Evolutionary conservation across 2,113 vertebrate genomes (phyloP).

Genomic region (Platycercus adscitus): DNA sequence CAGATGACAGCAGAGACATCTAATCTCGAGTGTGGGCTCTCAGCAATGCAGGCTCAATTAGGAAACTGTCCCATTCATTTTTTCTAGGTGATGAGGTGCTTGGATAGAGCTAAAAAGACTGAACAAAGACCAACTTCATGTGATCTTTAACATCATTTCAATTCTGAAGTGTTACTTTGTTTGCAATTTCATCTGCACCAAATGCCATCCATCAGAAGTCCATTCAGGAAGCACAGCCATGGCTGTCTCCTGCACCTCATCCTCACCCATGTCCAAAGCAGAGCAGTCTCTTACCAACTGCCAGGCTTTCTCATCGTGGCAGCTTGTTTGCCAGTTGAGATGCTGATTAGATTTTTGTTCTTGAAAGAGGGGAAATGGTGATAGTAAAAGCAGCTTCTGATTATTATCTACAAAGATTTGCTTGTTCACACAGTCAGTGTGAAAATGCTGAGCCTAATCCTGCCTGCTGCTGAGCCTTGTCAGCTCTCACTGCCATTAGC

Average conservation of each 20-base stretch:
- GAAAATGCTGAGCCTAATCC: not conserved
- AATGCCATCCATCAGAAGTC: not conserved
- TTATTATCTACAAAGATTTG: not conserved
- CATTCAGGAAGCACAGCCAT: fast-evolving
- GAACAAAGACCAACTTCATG: not conserved
- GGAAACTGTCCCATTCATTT: not conserved
- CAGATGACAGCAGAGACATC: not conserved
- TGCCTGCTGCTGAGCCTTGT: not conserved
- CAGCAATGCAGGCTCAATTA: not conserved
- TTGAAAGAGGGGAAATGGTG: not conserved
- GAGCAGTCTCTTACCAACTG: fast-evolving
- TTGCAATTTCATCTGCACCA: not conserved
- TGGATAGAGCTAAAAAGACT: not conserved
- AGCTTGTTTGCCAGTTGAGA: not conserved
- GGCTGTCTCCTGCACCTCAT: not conserved
- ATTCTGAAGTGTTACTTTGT: not conserved
- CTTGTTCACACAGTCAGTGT: not conserved
- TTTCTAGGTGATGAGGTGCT: not conserved
- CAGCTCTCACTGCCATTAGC: fast-evolving
- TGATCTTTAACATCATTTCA: not conserved
- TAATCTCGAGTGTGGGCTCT: not conserved
- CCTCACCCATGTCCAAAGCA: not conserved
- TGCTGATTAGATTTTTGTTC: not conserved
- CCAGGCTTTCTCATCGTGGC: not conserved
- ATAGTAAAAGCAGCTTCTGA: not conserved